phyloP scores from a whole-genome alignment of 2,797 vertebrate genomes.

The Acrossocheilus wenchowensis region DNA sequence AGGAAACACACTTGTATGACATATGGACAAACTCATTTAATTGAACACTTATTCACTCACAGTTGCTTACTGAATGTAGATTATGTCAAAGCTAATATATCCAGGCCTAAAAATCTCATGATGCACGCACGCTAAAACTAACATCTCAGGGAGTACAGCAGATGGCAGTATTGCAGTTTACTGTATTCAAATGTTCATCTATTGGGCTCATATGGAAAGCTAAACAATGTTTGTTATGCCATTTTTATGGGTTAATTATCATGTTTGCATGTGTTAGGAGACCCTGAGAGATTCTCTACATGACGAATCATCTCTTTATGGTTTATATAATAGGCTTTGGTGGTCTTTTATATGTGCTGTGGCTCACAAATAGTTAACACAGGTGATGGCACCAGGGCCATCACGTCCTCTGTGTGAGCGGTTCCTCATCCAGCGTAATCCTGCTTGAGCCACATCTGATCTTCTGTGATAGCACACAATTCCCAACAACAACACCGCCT shows the following conservation, averaged over 20 bases:
- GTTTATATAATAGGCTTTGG: background rate
- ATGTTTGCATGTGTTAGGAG: background rate
- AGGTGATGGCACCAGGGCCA: background rate
- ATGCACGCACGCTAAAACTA: background rate
- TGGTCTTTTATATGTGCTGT: background rate
- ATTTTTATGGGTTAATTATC: background rate
- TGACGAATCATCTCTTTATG: background rate
- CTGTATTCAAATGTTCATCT: background rate
- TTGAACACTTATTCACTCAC: background rate
- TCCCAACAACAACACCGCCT: slow-evolving; percentile 7
- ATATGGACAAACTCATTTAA: background rate
- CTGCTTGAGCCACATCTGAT: slow-evolving; percentile 22
- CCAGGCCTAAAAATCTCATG: background rate
- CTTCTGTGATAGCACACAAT: background rate
- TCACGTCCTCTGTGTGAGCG: background rate
- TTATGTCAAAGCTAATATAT: background rate
- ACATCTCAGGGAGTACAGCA: slow-evolving; percentile 46
- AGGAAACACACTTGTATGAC: background rate
- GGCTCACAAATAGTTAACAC: slow-evolving; percentile 14
- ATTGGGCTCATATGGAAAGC: background rate
- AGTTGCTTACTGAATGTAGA: background rate
- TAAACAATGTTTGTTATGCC: background rate
- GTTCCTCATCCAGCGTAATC: background rate
- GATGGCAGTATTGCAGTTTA: slow-evolving; percentile 59
- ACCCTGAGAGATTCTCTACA: background rate